These are phyloP conservation scores for Antheraea assamensis DNA, from an alignment of 2,888 invertebrate species.

Conservation along the genomic window DNA sequence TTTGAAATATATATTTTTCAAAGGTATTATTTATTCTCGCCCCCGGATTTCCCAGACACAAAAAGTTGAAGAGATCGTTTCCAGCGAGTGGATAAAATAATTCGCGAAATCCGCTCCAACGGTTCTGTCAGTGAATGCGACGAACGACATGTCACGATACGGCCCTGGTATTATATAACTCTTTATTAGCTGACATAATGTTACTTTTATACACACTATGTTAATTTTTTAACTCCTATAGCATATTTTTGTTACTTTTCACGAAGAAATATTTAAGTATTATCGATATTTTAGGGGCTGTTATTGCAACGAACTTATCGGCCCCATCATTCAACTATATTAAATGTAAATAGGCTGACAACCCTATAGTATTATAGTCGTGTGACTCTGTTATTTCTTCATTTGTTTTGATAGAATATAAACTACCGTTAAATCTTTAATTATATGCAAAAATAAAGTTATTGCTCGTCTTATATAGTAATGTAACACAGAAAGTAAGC, in stretches of 20 bases:
- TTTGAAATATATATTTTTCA: not conserved
- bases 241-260: not conserved
- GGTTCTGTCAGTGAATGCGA: constrained; percentile 1
- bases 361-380: too few relatives aligned
- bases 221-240: not conserved
- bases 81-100: constrained; percentile 44
- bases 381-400: too few relatives aligned
- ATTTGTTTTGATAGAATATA: too few relatives aligned
- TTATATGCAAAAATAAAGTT: too few relatives aligned
- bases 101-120: constrained; percentile 37
- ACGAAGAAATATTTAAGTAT: too few relatives aligned
- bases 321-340: too few relatives aligned
- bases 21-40: constrained; percentile 7
- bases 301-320: too few relatives aligned
- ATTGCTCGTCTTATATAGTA: too few relatives aligned
- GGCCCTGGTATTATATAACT: not conserved
- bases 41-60: constrained; percentile 45
- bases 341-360: too few relatives aligned
- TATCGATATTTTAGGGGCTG: not conserved
- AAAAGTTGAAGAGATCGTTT: constrained; percentile 43
- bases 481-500: too few relatives aligned
- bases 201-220: not conserved
- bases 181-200: not conserved
- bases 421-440: too few relatives aligned
- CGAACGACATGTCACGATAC: not conserved